Conservation (phyloP, 2,888 invertebrate genomes). For the Lasioglossum lativentre region DNA sequence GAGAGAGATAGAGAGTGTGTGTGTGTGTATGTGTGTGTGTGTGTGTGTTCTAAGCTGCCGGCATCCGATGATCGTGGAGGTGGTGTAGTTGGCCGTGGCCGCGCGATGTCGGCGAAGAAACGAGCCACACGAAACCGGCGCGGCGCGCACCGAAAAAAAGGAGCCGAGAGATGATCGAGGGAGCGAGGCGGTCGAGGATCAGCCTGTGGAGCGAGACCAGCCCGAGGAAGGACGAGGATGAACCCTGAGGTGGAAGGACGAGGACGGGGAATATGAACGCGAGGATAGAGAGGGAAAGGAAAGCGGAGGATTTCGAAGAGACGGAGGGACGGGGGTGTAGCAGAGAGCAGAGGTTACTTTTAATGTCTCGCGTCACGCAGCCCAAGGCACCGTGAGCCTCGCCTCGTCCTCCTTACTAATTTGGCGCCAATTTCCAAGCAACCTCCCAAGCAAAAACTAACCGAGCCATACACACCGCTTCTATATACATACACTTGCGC, state of each 20-base stretch:
- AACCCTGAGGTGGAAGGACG: not conserved
- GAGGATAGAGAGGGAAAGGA: constrained; percentile 36
- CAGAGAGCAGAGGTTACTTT: constrained; percentile 83
- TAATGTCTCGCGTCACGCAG: constrained; percentile 85
- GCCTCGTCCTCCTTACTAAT: constrained; percentile 84
- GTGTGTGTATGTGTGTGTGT: no score
- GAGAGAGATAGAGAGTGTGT: not conserved
- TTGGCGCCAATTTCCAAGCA: constrained; percentile 85
- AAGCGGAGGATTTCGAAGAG: constrained; percentile 28
- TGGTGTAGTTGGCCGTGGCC: constrained; percentile 43
- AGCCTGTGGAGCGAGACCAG: not conserved
- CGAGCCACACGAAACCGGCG: constrained; percentile 46
- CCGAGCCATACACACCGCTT: constrained; percentile 80
- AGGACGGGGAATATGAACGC: not conserved
- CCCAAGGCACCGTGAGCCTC: constrained; percentile 79
- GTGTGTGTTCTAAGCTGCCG: constrained; percentile 71
- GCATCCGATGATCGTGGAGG: constrained; percentile 45
- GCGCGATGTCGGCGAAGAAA: constrained; percentile 47
- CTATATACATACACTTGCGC: constrained; percentile 72
- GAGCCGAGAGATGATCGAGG: constrained; percentile 50
- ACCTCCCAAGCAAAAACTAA: constrained; percentile 84
- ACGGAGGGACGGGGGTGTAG: constrained; percentile 68
- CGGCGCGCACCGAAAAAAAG: constrained; percentile 28
- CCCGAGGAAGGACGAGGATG: constrained; percentile 4
- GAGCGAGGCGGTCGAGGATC: constrained; percentile 34